Conservation (phyloP, 2,888 invertebrate species). For the Taphrorychus bicolor region DNA sequence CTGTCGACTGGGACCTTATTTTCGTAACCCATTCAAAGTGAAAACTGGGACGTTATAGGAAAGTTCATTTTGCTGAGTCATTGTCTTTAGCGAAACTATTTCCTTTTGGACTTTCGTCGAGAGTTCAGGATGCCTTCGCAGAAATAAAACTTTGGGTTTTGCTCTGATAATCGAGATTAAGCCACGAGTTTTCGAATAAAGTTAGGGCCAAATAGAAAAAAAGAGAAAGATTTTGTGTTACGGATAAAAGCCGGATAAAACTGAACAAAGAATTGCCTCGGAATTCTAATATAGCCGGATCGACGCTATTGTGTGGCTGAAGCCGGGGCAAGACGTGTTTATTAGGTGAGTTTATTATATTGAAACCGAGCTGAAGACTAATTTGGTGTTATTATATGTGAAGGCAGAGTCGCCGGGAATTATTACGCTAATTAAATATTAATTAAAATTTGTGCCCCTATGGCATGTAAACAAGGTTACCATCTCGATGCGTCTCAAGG, state of each 20-base stretch:
- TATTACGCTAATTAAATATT: neutral
- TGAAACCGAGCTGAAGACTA: neutral
- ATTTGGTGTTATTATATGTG: neutral
- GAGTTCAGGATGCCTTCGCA: conserved; percentile 21
- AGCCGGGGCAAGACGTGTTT: neutral
- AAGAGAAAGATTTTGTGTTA: conserved; percentile 24
- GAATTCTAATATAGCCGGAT: conserved; percentile 17
- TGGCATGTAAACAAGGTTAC: neutral
- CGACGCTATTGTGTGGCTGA: neutral
- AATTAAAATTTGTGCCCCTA: neutral
- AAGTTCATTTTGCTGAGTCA: conserved; percentile 34
- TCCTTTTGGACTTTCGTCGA: conserved; percentile 24
- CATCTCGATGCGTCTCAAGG: neutral
- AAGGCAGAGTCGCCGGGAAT: neutral
- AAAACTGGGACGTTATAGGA: conserved; percentile 25
- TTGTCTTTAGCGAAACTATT: conserved; percentile 35
- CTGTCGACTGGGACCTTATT: conserved; percentile 9
- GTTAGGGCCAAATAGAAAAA: conserved; percentile 19
- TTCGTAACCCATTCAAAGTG: conserved; percentile 10
- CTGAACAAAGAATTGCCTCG: conserved; percentile 29
- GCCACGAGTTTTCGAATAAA: conserved; percentile 30
- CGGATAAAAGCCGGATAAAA: conserved; percentile 28
- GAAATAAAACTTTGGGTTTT: conserved; percentile 33
- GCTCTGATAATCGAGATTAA: conserved; percentile 34
- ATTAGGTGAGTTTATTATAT: neutral